Base-by-base conservation (phyloP, 2,888 invertebrate genomes). In the Chalcosyrphus nemorum region DNA sequence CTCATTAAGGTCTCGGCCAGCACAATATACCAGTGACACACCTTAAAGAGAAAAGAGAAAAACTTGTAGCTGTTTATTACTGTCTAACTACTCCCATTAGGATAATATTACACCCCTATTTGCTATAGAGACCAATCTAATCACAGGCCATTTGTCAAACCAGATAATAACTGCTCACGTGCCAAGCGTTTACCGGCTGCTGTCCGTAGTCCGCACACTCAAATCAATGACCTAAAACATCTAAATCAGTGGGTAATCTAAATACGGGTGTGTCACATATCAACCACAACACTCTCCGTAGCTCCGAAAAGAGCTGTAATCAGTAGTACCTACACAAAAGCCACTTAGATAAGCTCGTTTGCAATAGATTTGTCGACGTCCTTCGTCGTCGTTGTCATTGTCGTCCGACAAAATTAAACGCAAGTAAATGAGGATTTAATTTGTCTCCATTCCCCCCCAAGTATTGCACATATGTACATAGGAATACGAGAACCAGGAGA, bases 1-100 rank as follows among this genome's bases (percentile, higher is more conserved):
- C 29, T 82, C 77, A 86, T 87, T 86, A 88, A 86, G 87, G 84
- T 86, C 65, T 81, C 50, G 81, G 86, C 24, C 4, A 63, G 24
- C 24, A 24, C 3, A 24, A 4, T 9, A 35, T 32, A 29, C 29
- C 17, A 59, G 24, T 45, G 57, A 45, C 59, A 71, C 71, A 57
- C 50, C 57, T 54, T 7, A 57, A 21, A 63, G 5, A 9, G 61
- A 56, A 57, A 21, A 63, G 5, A 9, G 61, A 56, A 17, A 35
- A 52, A 50, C 32, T 15, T 70, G 45, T 54, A 38, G 47, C 50
- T 50, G 61, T 72, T 72, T 72, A 61, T 74, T 74, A 32, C 32
- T 43, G 29, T 61, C 59, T 61, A 52, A 70, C 56, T 52, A 19
- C 72, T 29, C 1, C 50, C 61, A 72, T 72, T 41, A 52, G 24